Evolutionary conservation across 2,113 vertebrate genomes (phyloP).

Genomic region (Bufo gargarizans): DNA sequence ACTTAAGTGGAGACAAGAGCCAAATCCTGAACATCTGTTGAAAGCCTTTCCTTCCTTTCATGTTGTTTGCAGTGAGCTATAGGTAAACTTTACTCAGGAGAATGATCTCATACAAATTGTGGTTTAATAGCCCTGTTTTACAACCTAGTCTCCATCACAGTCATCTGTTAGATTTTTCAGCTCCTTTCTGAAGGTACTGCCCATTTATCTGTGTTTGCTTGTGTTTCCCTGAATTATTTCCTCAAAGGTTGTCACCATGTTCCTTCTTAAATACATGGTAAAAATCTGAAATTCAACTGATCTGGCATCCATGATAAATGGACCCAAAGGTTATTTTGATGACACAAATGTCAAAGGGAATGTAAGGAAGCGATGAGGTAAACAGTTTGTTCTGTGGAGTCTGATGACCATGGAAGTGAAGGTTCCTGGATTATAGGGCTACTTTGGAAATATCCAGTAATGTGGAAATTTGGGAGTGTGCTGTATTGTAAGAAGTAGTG

Average conservation of each 20-base stretch:
- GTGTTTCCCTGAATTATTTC: constrained; percentile 71
- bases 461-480: too few relatives aligned
- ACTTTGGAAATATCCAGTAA: too few relatives aligned
- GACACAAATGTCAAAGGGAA: neutral
- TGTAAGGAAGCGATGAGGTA: neutral
- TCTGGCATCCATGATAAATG: neutral
- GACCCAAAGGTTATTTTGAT: neutral
- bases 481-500: too few relatives aligned
- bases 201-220: constrained; percentile 72
- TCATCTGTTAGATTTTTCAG: constrained; percentile 64
- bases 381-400: too few relatives aligned
- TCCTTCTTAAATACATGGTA: neutral
- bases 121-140: constrained; percentile 63
- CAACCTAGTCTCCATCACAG: constrained; percentile 51
- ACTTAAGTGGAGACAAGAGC: neutral
- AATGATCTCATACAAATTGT: constrained; percentile 62
- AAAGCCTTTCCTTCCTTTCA: constrained; percentile 26
- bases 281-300: neutral
- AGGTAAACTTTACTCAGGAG: constrained; percentile 39
- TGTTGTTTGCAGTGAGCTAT: constrained; percentile 41
- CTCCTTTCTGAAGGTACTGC: constrained; percentile 67
- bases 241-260: constrained; percentile 60
- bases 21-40: constrained; percentile 5
- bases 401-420: too few relatives aligned
- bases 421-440: too few relatives aligned